phyloP scores from a whole-genome alignment of 1,140 invertebrate species.

The Drosophila aff. region DNA sequence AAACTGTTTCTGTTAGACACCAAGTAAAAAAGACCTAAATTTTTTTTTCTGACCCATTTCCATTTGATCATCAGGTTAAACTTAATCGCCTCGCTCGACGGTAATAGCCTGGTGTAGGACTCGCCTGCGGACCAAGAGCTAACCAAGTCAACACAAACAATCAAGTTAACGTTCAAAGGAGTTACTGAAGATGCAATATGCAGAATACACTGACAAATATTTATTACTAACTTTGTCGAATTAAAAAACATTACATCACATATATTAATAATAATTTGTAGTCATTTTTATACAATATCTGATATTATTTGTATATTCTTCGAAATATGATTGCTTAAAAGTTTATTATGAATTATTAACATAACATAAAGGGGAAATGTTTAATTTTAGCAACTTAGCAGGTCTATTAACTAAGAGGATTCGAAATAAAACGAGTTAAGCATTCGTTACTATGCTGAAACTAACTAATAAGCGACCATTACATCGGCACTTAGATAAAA shows the following conservation, averaged over 20 bases:
- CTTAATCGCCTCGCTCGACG: constrained; percentile 45
- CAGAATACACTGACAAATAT: constrained; percentile 11
- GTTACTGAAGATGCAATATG: constrained; percentile 10
- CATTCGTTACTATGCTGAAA: too few species aligned
- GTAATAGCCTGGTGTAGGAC: constrained; percentile 39
- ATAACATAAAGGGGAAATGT: neutral
- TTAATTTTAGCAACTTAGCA: neutral
- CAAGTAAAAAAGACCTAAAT: neutral
- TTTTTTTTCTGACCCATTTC: constrained; percentile 17
- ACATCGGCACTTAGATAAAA: too few species aligned
- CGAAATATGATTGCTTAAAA: neutral
- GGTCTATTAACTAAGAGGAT: neutral
- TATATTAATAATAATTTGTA: too few species aligned
- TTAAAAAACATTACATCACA: neutral
- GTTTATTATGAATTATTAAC: neutral
- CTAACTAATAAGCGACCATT: too few species aligned
- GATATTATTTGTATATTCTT: neutral
- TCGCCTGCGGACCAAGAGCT: constrained; percentile 30
- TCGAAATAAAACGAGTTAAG: too few species aligned
- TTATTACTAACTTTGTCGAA: neutral
- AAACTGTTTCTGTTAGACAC: neutral
- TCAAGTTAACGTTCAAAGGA: constrained; percentile 21
- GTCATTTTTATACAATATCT: neutral
- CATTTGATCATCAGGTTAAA: constrained; percentile 37
- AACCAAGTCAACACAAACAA: constrained; percentile 46